phyloP scores from a whole-genome alignment of 2,797 vertebrate genomes.

The Sebastes taczanowskii region DNA sequence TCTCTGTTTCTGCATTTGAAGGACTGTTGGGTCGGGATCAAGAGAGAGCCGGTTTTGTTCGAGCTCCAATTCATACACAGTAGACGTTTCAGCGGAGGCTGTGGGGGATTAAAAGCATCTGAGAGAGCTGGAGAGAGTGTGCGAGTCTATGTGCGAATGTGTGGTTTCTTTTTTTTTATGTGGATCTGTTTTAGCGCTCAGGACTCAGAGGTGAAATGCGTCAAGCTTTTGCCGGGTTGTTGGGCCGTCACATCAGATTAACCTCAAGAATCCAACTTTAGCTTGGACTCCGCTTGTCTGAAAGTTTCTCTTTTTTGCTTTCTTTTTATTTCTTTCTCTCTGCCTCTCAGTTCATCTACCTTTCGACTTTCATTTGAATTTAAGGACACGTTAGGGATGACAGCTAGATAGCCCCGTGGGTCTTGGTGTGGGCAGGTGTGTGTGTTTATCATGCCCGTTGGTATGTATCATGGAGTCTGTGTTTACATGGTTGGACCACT shows the following conservation, averaged over 20 bases:
- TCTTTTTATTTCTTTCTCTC: not conserved
- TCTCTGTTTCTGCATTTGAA: slow-evolving; percentile 10
- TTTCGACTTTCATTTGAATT: slow-evolving; percentile 27
- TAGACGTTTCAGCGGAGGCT: slow-evolving; percentile 23
- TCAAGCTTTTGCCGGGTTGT: slow-evolving; percentile 63
- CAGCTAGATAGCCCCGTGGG: not conserved
- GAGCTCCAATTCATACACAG: slow-evolving; percentile 47
- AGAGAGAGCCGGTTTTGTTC: slow-evolving; percentile 45
- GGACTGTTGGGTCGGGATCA: slow-evolving; percentile 44
- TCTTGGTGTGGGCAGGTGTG: slow-evolving; percentile 19
- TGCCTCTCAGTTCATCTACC: not conserved
- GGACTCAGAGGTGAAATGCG: slow-evolving; percentile 59
- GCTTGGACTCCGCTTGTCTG: slow-evolving; percentile 3
- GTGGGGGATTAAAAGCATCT: slow-evolving; percentile 65
- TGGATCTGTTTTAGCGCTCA: slow-evolving; percentile 61
- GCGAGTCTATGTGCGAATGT: slow-evolving; percentile 30
- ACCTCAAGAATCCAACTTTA: slow-evolving; percentile 47
- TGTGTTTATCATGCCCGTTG: not conserved
- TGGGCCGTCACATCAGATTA: slow-evolving; percentile 67
- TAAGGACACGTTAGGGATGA: slow-evolving; percentile 12
- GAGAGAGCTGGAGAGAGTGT: slow-evolving; percentile 28
- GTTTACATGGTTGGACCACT: slow-evolving; percentile 26
- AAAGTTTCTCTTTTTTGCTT: slow-evolving; percentile 30
- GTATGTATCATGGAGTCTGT: slow-evolving; percentile 1
- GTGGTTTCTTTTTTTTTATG: slow-evolving; percentile 26